Evolutionary conservation across 2,797 vertebrate species (phyloP).

Genomic region (Periophthalmus magnuspinnatus): DNA sequence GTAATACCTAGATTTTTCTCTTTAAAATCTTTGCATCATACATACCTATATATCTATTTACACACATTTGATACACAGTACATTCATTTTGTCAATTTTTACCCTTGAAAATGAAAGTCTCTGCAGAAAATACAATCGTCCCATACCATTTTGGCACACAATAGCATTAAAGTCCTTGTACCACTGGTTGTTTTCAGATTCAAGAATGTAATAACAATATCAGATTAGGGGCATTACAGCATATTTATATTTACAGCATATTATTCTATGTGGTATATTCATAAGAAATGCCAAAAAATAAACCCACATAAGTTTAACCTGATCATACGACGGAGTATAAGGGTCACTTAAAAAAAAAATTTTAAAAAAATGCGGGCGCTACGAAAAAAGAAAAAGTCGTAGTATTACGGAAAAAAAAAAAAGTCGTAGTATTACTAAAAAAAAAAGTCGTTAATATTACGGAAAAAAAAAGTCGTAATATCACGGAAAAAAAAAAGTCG

Average conservation of each 20-base stretch:
- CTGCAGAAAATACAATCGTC: constrained; percentile 3
- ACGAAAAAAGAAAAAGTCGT: too few relatives aligned
- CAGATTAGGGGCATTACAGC: background rate
- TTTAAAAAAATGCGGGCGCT: too few relatives aligned
- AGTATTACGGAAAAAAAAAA: too few relatives aligned
- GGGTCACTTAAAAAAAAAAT: too few relatives aligned
- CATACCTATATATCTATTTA: constrained; percentile 4
- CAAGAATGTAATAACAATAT: background rate
- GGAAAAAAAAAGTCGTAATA: too few relatives aligned
- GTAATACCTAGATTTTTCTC: background rate
- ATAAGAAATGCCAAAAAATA: background rate
- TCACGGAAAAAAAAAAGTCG: too few relatives aligned
- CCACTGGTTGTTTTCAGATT: background rate
- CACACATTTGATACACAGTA: constrained; percentile 32
- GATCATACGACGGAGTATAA: too few relatives aligned
- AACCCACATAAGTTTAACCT: background rate
- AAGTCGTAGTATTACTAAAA: too few relatives aligned
- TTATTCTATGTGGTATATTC: background rate
- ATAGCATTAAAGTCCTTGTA: constrained; percentile 6
- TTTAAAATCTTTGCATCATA: constrained; percentile 1
- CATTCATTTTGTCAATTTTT: constrained; percentile 56
- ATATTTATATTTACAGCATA: background rate
- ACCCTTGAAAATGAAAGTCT: constrained; percentile 14
- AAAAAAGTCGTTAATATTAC: too few relatives aligned
- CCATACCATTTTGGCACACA: background rate